Evolutionary conservation across 2,113 vertebrate genomes (phyloP).

Genomic region (Columba janthina): DNA sequence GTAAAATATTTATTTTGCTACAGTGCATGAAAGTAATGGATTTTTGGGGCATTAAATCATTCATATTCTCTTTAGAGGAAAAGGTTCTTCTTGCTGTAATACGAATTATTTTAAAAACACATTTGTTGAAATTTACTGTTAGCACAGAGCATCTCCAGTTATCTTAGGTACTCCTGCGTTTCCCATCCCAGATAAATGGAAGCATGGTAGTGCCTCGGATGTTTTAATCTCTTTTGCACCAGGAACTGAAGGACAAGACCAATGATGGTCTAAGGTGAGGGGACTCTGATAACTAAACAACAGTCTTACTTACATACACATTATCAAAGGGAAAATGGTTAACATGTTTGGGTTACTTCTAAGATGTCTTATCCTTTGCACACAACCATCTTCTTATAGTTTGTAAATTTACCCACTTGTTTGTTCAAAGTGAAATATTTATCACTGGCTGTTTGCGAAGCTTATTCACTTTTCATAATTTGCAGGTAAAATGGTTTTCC

Average conservation of each 20-base stretch:
- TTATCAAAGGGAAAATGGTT: neutral
- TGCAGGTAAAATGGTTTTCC: neutral
- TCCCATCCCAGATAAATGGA: neutral
- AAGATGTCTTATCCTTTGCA: neutral
- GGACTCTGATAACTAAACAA: neutral
- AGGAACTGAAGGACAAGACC: neutral
- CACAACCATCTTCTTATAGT: neutral
- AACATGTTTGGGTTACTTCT: neutral
- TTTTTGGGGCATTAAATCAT: neutral
- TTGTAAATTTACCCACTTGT: neutral
- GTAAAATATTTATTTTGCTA: conserved; percentile 30
- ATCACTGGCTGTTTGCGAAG: neutral
- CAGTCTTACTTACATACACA: fast-evolving
- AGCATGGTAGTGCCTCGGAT: neutral
- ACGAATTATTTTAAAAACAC: neutral
- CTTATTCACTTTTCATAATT: neutral
- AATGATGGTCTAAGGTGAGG: neutral
- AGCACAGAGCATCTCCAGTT: neutral
- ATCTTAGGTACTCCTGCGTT: neutral
- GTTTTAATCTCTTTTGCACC: neutral
- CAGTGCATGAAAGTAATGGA: conserved; percentile 12
- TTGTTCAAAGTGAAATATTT: conserved; percentile 3
- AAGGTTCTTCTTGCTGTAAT: neutral
- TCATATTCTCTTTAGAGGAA: conserved; percentile 18
- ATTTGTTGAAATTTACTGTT: neutral